Conservation (phyloP, 2,113 vertebrate species). For the Aspiorhynchus laticeps region DNA sequence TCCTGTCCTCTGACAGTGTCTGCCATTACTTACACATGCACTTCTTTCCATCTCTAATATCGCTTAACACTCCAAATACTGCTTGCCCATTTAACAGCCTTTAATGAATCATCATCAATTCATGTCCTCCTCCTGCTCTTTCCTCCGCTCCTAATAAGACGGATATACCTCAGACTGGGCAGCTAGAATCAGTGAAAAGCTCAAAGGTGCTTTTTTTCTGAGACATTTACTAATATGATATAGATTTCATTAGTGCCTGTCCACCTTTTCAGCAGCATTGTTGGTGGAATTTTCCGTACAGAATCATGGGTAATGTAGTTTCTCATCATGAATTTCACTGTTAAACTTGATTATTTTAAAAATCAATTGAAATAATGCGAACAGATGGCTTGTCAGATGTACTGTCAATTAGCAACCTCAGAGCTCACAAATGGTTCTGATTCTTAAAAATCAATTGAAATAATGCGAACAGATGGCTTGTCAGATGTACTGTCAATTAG, state of each 20-base stretch:
- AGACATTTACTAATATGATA: not conserved
- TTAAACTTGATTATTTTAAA: not conserved
- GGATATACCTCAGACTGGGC: not conserved
- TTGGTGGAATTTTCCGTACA: not conserved
- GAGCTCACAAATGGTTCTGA: too few species aligned
- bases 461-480: too few species aligned
- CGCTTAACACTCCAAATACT: not conserved
- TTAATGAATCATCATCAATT: conserved; percentile 5
- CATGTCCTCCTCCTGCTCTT: not conserved
- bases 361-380: too few species aligned
- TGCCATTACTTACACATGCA: not conserved
- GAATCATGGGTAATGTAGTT: not conserved
- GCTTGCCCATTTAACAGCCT: not conserved
- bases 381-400: too few species aligned
- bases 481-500: too few species aligned
- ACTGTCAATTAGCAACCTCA: too few species aligned
- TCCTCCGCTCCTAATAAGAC: not conserved
- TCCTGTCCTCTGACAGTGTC: not conserved
- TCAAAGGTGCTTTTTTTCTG: conserved; percentile 13
- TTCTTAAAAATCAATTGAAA: too few species aligned
- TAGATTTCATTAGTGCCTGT: not conserved
- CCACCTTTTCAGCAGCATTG: not conserved
- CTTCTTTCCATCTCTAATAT: not conserved
- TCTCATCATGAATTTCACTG: not conserved
- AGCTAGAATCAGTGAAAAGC: not conserved